Conservation (phyloP, 2,113 vertebrate genomes). For the Nothocercus nigrocapillus region DNA sequence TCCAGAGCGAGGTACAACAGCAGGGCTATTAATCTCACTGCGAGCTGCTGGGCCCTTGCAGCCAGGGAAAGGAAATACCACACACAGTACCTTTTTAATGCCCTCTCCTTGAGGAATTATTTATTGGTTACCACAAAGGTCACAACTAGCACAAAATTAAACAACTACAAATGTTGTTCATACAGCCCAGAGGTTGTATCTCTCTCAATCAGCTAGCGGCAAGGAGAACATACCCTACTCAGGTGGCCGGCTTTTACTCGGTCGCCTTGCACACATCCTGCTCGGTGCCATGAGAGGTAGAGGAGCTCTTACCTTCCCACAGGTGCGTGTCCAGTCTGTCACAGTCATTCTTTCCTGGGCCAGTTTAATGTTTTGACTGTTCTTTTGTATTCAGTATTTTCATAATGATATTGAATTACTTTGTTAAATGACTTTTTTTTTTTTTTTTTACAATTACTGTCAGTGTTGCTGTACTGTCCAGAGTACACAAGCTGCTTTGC, state of each 20-base stretch:
- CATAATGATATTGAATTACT: neutral
- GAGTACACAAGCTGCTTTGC: neutral
- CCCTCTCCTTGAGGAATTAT: conserved; percentile 49
- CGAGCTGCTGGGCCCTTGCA: conserved; percentile 32
- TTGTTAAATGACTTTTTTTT: neutral
- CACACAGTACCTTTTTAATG: conserved; percentile 17
- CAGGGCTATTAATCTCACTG: conserved; percentile 23
- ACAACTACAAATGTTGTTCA: conserved; percentile 54
- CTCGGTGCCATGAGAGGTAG: neutral
- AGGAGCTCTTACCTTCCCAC: neutral
- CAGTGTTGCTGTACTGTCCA: neutral
- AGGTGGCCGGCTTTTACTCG: neutral
- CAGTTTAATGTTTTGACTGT: neutral
- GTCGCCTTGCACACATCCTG: neutral
- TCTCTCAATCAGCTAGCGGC: conserved; percentile 24
- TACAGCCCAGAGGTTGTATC: conserved; percentile 23
- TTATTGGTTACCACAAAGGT: conserved; percentile 63
- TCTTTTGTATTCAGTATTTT: neutral
- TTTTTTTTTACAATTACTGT: neutral
- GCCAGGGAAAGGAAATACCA: conserved; percentile 9
- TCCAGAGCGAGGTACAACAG: conserved; percentile 94
- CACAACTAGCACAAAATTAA: conserved; percentile 59
- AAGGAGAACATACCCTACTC: conserved; percentile 25
- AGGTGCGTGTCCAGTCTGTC: neutral
- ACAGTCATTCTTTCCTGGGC: neutral